Evolutionary conservation across 1,140 invertebrate genomes (phyloP).

Genomic region (Steinernema feltiae): DNA sequence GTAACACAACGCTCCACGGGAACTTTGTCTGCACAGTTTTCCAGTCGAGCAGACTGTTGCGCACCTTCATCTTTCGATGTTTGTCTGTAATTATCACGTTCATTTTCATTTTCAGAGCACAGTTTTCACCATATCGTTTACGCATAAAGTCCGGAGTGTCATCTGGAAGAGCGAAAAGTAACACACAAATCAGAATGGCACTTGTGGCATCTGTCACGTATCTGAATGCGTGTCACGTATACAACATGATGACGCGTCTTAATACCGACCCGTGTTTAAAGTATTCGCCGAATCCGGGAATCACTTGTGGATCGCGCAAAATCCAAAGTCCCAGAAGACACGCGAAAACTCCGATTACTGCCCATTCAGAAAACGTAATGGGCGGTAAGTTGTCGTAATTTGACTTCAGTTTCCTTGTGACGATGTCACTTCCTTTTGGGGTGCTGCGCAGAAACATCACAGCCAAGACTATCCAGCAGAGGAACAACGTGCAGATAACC

Average conservation of each 20-base stretch:
- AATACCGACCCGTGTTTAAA: slow-evolving; percentile 47
- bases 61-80: slow-evolving; percentile 17
- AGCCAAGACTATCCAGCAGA: slow-evolving; percentile 52
- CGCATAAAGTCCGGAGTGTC: slow-evolving; percentile 27
- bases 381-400: slow-evolving; percentile 28
- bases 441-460: slow-evolving; percentile 26
- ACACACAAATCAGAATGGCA: slow-evolving; percentile 59
- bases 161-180: slow-evolving; percentile 58
- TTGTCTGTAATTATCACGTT: slow-evolving; percentile 14
- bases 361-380: slow-evolving; percentile 67
- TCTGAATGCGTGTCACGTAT: slow-evolving; percentile 47
- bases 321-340: slow-evolving; percentile 77
- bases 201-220: slow-evolving; percentile 60
- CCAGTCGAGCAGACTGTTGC: slow-evolving; percentile 57
- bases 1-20: slow-evolving; percentile 61
- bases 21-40: slow-evolving; percentile 57
- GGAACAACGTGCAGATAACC: slow-evolving; percentile 53
- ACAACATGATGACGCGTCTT: background rate
- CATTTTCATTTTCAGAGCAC: no score
- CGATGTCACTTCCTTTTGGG: slow-evolving; percentile 34
- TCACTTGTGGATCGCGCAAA: slow-evolving; percentile 75
- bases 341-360: slow-evolving; percentile 72
- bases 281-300: slow-evolving; percentile 67
- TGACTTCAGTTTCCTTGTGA: slow-evolving; percentile 32
- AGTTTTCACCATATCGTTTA: background rate